A percentile compares a stretch with the other conserved stretches of the same genome.
These are phyloP conservation scores for Dilophus febrilis DNA, from an alignment of 2,888 invertebrate genomes.

Conservation along the genomic window DNA sequence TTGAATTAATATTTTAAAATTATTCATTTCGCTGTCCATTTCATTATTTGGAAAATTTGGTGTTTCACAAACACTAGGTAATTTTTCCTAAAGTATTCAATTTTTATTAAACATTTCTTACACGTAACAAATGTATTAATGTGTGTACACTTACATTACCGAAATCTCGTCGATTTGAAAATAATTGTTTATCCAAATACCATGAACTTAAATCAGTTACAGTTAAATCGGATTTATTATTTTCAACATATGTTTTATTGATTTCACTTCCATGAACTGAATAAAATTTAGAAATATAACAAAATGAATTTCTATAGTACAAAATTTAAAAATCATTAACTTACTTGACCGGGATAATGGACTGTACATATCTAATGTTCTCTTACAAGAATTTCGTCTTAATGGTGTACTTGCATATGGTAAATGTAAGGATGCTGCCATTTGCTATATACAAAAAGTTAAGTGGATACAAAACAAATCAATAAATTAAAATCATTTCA, in stretches of 20 bases:
- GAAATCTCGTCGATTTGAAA: too few species aligned
- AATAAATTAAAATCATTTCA: background rate
- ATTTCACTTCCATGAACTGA: slow-evolving; percentile 27
- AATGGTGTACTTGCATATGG: slow-evolving; percentile 26
- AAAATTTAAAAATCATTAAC: background rate
- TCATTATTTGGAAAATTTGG: background rate
- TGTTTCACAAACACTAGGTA: too few species aligned
- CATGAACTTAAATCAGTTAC: slow-evolving; percentile 25
- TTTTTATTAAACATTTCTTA: too few species aligned
- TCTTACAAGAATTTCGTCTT: slow-evolving; percentile 8
- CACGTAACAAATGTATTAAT: too few species aligned
- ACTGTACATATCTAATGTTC: background rate
- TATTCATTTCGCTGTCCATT: slow-evolving; percentile 26
- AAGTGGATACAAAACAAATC: too few species aligned
- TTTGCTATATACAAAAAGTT: slow-evolving; percentile 6
- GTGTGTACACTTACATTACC: too few species aligned
- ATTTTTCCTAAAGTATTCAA: too few species aligned
- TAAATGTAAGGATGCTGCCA: slow-evolving; percentile 9
- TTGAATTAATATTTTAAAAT: slow-evolving; percentile 23
- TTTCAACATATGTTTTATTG: slow-evolving; percentile 27
- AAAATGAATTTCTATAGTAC: too few species aligned
- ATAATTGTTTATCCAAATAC: slow-evolving; percentile 6
- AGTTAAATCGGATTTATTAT: slow-evolving; percentile 28
- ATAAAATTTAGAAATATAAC: too few species aligned
- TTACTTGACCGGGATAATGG: slow-evolving; percentile 4